A percentile compares a stretch with the other conserved stretches of the same genome.
phyloP scores from a whole-genome alignment of 2,113 vertebrate genomes.

The Alligator mississippiensis region DNA sequence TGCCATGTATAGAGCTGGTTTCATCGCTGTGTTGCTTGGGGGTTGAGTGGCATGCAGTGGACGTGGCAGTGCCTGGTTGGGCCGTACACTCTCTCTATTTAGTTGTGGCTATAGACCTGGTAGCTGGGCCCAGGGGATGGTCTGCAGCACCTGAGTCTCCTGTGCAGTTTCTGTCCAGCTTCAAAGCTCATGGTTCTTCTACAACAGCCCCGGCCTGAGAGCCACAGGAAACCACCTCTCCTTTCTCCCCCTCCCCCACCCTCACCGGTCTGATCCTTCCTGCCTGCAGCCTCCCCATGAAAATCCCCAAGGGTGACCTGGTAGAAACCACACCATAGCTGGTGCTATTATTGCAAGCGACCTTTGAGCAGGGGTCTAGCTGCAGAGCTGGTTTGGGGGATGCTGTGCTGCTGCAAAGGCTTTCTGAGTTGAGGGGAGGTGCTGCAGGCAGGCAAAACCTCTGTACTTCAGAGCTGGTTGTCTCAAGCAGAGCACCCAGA shows the following conservation, averaged over 20 bases:
- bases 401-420: background rate
- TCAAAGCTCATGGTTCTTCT: background rate
- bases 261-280: background rate
- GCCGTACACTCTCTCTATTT: background rate
- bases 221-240: background rate
- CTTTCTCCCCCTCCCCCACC: accelerated
- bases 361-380: background rate
- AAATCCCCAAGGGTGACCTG: too few relatives aligned
- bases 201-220: background rate
- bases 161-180: background rate
- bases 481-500: background rate
- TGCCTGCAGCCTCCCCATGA: too few relatives aligned
- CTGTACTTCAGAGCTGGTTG: background rate
- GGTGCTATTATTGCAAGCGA: too few relatives aligned
- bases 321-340: too few relatives aligned
- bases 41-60: background rate
- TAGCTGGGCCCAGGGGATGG: background rate
- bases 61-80: background rate
- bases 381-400: background rate
- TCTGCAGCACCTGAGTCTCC: background rate
- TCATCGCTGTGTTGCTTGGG: background rate
- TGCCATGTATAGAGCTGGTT: background rate
- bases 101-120: background rate
- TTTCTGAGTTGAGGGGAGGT: background rate
- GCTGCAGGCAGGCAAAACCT: background rate